Evolutionary conservation across 2,797 vertebrate species (phyloP).

Genomic region (Pteronotus mesoamericanus): DNA sequence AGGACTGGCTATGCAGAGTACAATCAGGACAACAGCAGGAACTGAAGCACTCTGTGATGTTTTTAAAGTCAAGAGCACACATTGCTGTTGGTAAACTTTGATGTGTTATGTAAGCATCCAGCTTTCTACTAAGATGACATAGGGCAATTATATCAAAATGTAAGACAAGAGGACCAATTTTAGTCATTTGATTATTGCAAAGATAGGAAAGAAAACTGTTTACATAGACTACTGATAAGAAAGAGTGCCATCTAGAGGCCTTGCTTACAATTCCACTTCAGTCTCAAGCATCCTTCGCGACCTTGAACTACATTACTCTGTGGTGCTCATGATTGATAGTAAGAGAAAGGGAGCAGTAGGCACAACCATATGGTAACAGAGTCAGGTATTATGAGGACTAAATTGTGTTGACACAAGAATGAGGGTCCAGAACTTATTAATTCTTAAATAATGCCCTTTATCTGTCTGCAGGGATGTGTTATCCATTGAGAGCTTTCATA

Average conservation of each 20-base stretch:
- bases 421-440: not conserved
- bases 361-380: not conserved
- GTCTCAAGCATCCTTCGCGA: not conserved
- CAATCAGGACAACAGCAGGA: not conserved
- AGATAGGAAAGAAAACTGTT: not conserved
- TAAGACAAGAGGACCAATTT: conserved; percentile 3
- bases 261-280: not conserved
- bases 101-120: not conserved
- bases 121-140: not conserved
- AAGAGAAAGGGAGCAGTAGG: not conserved
- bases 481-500: not conserved
- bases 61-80: not conserved
- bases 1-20: not conserved
- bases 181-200: conserved; percentile 2
- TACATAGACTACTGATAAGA: conserved; percentile 28
- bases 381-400: not conserved
- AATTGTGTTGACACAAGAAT: not conserved
- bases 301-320: not conserved
- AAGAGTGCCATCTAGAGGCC: conserved; percentile 73
- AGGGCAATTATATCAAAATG: not conserved
- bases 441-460: conserved; percentile 5
- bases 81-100: not conserved
- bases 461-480: not conserved
- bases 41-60: not conserved
- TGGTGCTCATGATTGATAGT: not conserved